Percentiles rank a stretch among this genome's conserved stretches.
Conservation (phyloP, 2,888 invertebrate species). For the Trissoscelio sp. region DNA sequence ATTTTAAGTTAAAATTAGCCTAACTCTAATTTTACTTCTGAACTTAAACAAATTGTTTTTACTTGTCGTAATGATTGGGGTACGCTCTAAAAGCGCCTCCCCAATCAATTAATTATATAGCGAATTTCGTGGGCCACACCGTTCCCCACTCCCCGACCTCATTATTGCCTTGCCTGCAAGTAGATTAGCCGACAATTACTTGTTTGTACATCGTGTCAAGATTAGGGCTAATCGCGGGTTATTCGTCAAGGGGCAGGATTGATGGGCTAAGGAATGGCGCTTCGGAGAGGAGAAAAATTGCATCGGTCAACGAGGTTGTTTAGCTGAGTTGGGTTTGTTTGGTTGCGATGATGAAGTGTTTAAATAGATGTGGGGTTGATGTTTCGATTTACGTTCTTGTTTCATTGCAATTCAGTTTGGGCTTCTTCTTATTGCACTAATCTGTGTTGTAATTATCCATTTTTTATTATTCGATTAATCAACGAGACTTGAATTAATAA, state of each 20-base stretch:
- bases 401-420: not conserved
- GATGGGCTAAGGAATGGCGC: conserved; percentile 48
- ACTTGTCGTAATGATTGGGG: not conserved
- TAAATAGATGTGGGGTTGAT: conserved; percentile 29
- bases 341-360: conserved; percentile 54
- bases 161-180: conserved; percentile 25
- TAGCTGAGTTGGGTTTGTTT: conserved; percentile 46
- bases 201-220: conserved; percentile 62
- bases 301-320: conserved; percentile 56
- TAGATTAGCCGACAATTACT: conserved; percentile 58
- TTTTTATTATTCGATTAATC: too few relatives aligned
- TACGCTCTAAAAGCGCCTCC: conserved; percentile 74
- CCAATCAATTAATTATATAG: conserved; percentile 82
- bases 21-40: too few relatives aligned
- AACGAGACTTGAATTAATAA: too few relatives aligned
- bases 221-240: conserved; percentile 62
- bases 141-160: not conserved
- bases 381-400: not conserved
- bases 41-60: not conserved
- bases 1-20: too few relatives aligned
- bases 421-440: too few relatives aligned
- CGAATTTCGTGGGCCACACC: conserved; percentile 75
- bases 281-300: conserved; percentile 56
- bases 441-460: too few relatives aligned
- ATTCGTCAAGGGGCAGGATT: conserved; percentile 58